phyloP scores from a whole-genome alignment of 2,113 vertebrate genomes.

The Odocoileus virginianus region DNA sequence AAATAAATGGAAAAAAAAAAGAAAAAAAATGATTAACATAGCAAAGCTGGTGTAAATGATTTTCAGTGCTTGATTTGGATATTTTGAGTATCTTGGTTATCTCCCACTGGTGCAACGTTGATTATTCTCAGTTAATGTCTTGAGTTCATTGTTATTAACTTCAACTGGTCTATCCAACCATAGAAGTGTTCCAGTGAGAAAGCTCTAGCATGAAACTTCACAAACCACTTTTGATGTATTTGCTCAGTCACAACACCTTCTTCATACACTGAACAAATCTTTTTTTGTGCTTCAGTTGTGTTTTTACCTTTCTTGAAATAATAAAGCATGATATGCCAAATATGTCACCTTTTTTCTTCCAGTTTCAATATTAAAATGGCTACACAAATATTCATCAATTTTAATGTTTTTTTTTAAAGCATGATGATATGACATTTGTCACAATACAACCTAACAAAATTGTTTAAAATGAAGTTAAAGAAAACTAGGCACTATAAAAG shows the following conservation, averaged over 20 bases:
- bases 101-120: background rate
- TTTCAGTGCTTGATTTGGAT: background rate
- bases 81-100: background rate
- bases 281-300: background rate
- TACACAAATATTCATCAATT: background rate
- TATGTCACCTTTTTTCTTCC: background rate
- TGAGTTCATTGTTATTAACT: background rate
- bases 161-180: background rate
- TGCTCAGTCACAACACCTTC: fast-evolving
- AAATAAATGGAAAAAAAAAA: too few relatives aligned
- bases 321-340: background rate
- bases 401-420: background rate
- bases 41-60: background rate
- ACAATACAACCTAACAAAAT: background rate
- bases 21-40: background rate
- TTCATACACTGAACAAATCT: background rate
- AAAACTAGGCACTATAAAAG: background rate
- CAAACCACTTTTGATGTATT: background rate
- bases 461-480: background rate
- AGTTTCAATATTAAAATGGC: background rate
- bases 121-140: background rate
- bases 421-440: background rate
- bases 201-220: background rate
- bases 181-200: background rate
- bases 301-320: background rate